Percentiles rank a stretch among this genome's conserved stretches.
Evolutionary conservation across 2,797 vertebrate genomes (phyloP).

Genomic region (Octomys mimax): DNA sequence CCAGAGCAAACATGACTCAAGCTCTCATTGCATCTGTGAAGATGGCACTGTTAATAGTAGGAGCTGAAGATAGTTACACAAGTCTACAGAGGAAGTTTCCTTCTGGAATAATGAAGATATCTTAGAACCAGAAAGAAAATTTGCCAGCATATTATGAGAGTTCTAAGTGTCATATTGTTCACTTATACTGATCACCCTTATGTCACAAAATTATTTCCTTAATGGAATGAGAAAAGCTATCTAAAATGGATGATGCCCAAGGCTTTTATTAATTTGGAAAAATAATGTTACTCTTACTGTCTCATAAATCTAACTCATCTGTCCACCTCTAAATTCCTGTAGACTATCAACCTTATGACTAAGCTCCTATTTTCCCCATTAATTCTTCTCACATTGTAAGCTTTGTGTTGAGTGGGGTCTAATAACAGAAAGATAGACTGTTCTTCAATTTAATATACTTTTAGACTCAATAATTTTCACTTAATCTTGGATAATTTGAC

Average conservation of each 20-base stretch:
- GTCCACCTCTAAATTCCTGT: neutral
- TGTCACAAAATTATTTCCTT: neutral
- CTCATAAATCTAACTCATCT: neutral
- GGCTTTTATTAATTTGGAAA: neutral
- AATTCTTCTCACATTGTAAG: neutral
- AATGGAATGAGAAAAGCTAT: neutral
- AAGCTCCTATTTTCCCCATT: neutral
- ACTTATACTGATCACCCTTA: constrained; percentile 4
- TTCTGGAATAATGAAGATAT: neutral
- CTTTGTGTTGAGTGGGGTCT: neutral
- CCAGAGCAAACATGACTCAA: neutral
- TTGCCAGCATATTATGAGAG: neutral
- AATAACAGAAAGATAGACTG: neutral
- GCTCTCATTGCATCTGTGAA: neutral
- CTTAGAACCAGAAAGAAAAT: neutral
- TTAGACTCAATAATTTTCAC: neutral
- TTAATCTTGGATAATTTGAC: neutral
- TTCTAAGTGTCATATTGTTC: neutral
- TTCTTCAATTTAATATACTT: neutral
- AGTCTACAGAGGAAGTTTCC: neutral
- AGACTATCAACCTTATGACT: neutral
- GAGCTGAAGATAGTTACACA: neutral
- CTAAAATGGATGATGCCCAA: neutral
- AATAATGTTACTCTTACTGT: neutral
- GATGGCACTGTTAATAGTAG: neutral